phyloP scores from a whole-genome alignment of 2,888 invertebrate genomes.

The Tinea pellionella region DNA sequence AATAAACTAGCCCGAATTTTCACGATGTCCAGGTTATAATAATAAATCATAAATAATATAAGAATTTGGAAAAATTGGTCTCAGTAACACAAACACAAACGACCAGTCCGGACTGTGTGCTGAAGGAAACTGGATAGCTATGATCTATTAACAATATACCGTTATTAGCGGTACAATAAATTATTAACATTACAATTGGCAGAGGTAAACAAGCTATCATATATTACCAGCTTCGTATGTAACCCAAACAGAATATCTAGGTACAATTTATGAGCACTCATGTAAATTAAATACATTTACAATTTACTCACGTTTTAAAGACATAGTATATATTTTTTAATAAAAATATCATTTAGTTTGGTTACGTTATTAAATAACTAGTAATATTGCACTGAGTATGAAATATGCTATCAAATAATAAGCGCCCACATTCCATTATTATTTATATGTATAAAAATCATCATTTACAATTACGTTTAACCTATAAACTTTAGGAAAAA shows the following conservation, averaged over 20 bases:
- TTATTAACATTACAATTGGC: slow-evolving; percentile 65
- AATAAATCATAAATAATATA: neutral
- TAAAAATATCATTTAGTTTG: slow-evolving; percentile 68
- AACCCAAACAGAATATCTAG: slow-evolving; percentile 50
- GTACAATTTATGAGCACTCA: slow-evolving; percentile 50
- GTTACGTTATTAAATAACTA: slow-evolving; percentile 72
- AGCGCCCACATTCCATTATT: slow-evolving; percentile 55
- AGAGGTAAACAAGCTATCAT: slow-evolving; percentile 67
- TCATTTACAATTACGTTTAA: slow-evolving; percentile 19
- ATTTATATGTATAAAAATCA: slow-evolving; percentile 56
- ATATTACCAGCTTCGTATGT: slow-evolving; percentile 69
- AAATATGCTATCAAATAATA: slow-evolving; percentile 67
- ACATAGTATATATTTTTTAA: slow-evolving; percentile 47
- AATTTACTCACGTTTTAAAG: slow-evolving; percentile 62
- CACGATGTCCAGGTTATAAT: neutral
- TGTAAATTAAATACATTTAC: slow-evolving; percentile 61
- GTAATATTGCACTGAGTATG: slow-evolving; percentile 73
- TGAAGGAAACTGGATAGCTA: slow-evolving; percentile 50
- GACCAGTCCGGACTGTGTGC: slow-evolving; percentile 6
- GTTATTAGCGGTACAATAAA: slow-evolving; percentile 59
- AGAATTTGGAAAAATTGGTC: slow-evolving; percentile 1
- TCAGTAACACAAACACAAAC: neutral
- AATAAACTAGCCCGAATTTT: slow-evolving; percentile 18
- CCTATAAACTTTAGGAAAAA: slow-evolving; percentile 37
- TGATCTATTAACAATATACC: slow-evolving; percentile 65